These are phyloP conservation scores for Cyprinodon tularosa DNA, from an alignment of 2,113 vertebrate species.

Conservation along the genomic window DNA sequence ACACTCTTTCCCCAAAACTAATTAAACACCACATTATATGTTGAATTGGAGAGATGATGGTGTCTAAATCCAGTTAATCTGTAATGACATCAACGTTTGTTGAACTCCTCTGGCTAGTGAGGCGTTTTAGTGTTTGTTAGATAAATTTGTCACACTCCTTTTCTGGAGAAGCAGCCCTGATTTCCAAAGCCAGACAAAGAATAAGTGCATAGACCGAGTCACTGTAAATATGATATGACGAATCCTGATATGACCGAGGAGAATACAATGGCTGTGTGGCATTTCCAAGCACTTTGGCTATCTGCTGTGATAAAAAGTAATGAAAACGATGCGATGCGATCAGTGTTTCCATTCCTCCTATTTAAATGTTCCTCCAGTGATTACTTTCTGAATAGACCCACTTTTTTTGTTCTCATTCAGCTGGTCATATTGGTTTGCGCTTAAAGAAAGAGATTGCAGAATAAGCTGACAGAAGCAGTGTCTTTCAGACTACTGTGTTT, in stretches of 20 bases:
- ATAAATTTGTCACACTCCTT: slow-evolving; percentile 22
- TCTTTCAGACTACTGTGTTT: not conserved
- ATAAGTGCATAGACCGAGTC: slow-evolving; percentile 15
- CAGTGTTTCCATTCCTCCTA: slow-evolving; percentile 3
- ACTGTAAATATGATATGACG: slow-evolving; percentile 27
- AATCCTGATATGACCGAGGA: slow-evolving; percentile 16
- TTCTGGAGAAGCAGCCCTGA: slow-evolving; percentile 23
- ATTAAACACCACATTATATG: not conserved
- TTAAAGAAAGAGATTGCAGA: not conserved
- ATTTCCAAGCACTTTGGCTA: slow-evolving; percentile 17
- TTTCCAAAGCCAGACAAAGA: slow-evolving; percentile 34
- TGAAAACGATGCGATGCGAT: slow-evolving; percentile 11
- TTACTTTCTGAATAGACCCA: not conserved
- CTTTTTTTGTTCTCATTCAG: not conserved
- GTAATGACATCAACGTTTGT: slow-evolving; percentile 11
- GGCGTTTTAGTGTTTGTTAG: slow-evolving; percentile 8
- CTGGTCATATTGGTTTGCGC: not conserved
- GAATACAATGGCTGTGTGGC: slow-evolving; percentile 25
- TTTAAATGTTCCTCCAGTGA: not conserved
- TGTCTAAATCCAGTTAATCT: slow-evolving; percentile 10
- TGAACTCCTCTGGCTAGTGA: not conserved
- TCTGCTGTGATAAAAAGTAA: slow-evolving; percentile 13
- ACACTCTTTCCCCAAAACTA: not conserved
- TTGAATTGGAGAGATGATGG: slow-evolving; percentile 1
- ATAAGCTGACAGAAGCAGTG: not conserved